phyloP scores from a whole-genome alignment of 53 echinoderm and acorn worm species.

The Apostichopus leukothele region DNA sequence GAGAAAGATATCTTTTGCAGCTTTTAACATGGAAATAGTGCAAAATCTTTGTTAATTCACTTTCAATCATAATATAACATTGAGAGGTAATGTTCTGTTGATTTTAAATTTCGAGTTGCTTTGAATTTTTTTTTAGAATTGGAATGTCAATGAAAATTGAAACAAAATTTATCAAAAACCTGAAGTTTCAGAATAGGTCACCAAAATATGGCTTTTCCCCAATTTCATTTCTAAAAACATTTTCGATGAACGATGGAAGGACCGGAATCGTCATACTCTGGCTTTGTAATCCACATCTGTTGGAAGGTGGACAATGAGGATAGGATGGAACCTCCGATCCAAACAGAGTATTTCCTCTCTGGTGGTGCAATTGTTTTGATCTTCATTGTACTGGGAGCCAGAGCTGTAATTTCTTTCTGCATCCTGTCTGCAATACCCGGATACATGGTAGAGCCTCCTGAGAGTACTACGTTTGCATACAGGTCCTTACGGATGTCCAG shows the following conservation, averaged over 20 bases:
- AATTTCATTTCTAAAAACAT: constrained; percentile 54
- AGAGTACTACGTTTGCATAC: constrained; percentile 65
- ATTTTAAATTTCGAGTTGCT: no score
- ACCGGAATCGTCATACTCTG: constrained; percentile 66
- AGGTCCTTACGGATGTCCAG: constrained; percentile 70
- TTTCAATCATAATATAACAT: no score
- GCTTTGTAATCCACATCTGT: constrained; percentile 70
- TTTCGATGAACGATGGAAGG: constrained; percentile 69
- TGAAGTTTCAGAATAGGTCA: no score
- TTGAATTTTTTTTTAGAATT: no score
- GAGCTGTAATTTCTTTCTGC: constrained; percentile 54
- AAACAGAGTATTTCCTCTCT: constrained; percentile 69
- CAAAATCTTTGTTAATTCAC: no score
- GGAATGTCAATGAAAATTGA: no score
- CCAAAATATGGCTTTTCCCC: no score
- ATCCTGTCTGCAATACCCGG: constrained; percentile 64
- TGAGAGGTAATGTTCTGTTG: no score
- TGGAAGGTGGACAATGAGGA: constrained; percentile 73
- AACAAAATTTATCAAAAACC: no score
- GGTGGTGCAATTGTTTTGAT: constrained; percentile 67
- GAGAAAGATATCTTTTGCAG: no score
- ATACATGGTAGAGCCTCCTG: constrained; percentile 71
- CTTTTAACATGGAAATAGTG: no score
- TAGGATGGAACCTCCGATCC: constrained; percentile 77
- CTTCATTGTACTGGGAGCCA: constrained; percentile 69